phyloP scores from a whole-genome alignment of 2,797 vertebrate species.

The Oreortyx pictus region DNA sequence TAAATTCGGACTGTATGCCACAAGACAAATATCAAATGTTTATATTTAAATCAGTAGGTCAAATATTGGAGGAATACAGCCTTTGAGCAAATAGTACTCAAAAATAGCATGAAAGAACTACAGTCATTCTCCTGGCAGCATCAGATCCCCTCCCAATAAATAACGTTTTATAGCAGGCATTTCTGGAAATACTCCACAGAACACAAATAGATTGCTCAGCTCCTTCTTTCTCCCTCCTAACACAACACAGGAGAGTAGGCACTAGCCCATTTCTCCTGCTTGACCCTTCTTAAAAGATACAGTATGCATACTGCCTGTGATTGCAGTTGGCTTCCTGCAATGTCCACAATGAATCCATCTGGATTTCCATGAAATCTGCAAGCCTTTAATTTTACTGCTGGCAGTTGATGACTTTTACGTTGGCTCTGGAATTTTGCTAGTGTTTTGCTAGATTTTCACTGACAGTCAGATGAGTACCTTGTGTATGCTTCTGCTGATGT shows the following conservation, averaged over 20 bases:
- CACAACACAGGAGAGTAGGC: not conserved
- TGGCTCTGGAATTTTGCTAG: slow-evolving; percentile 17
- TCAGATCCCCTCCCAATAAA: not conserved
- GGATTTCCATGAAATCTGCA: slow-evolving; percentile 4
- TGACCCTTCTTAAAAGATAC: not conserved
- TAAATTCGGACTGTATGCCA: not conserved
- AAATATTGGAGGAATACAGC: not conserved
- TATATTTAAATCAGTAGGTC: not conserved
- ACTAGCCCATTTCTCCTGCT: not conserved
- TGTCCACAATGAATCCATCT: slow-evolving; percentile 27
- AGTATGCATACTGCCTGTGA: not conserved
- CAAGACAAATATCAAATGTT: not conserved
- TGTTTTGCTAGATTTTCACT: slow-evolving; percentile 5
- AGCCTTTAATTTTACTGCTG: not conserved
- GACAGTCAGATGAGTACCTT: not conserved
- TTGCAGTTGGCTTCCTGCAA: not conserved
- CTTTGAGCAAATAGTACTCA: not conserved
- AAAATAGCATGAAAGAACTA: not conserved
- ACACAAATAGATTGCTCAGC: not conserved
- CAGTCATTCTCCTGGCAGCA: not conserved
- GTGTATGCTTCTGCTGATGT: slow-evolving; percentile 18
- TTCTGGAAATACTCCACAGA: not conserved
- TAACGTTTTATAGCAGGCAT: not conserved
- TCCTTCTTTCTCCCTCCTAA: not conserved
- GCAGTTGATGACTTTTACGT: slow-evolving; percentile 3